Evolutionary conservation across 2,113 vertebrate species (phyloP), one percentile per base, ranked within the genome.

Genomic region (Scophthalmus maximus): DNA sequence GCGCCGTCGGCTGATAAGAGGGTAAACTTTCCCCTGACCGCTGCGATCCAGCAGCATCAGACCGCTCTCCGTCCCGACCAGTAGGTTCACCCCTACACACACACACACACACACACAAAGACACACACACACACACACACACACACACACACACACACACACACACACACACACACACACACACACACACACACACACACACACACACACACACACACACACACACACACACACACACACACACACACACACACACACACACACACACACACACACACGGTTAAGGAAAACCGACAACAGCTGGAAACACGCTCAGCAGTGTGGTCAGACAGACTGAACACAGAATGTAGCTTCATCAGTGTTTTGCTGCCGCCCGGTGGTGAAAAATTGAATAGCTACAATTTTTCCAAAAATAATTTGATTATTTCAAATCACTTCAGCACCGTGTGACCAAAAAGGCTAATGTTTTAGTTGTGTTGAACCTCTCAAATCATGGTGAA

Each of bases 11-110:
- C 93, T 98, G 85, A 99, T 99, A 64, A 99, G 95, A 1, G 97
- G 97, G 86, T 99, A 99, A 34, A 99, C 98, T 68, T 99, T 99
- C 30, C 98, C 98, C 84, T 99, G 97, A 76, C 98, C 98, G 72
- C 98, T 99, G 84, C 97, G 95, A 86, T 99, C 98, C 92, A 99
- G 89, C 89, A 99, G 93, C 98, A 99, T 98, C 86, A 99, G 92
- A 27, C 98, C 98, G 27, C 97, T 99, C 91, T 99, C 98, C 18
- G 98, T 99, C 56, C 98, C 98, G 79, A 99, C 98, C 78, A 99
- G 66, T 82, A 99, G 91, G 91, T 99, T 99, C 66, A 99, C 98
- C 52, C 98, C 98, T 99, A 71, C 32, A 61, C 3, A 67, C 18
- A 75, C 70, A 81, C 29, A 72, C 25, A 59, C 52, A 65, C 30